A percentile compares a stretch with the other conserved stretches of the same genome.
These are phyloP conservation scores for Protobothrops mucrosquamatus DNA, from an alignment of 2,113 vertebrate species.

Conservation along the genomic window DNA sequence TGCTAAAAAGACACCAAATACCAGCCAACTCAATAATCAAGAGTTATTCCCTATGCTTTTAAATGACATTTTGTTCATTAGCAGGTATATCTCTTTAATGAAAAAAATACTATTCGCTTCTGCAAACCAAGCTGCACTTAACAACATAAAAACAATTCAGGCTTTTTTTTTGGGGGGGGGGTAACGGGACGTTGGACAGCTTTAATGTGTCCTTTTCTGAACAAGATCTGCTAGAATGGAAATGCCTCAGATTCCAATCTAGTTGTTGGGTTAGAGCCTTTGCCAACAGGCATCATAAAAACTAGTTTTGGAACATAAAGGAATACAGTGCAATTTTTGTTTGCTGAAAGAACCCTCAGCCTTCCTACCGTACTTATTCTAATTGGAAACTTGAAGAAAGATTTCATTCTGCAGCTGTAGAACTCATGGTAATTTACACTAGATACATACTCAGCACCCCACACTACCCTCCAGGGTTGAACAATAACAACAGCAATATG, in stretches of 20 bases:
- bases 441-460: not conserved
- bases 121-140: not conserved
- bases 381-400: not conserved
- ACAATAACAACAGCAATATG: not conserved
- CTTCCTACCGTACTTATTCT: not conserved
- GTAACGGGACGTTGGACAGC: not conserved
- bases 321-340: not conserved
- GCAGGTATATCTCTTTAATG: not conserved
- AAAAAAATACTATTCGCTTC: not conserved
- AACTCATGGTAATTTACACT: not conserved
- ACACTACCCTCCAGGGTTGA: not conserved
- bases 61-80: not conserved
- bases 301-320: not conserved
- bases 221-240: not conserved
- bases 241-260: not conserved
- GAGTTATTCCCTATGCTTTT: not conserved
- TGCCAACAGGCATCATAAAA: not conserved
- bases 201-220: not conserved
- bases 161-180: not conserved
- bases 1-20: not conserved
- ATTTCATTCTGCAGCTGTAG: not conserved
- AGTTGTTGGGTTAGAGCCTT: not conserved
- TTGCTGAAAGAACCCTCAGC: not conserved
- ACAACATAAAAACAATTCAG: not conserved
- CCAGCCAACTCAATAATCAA: not conserved